Evolutionary conservation across 2,113 vertebrate genomes (phyloP).

Genomic region (Cyprinodon variegatus): DNA sequence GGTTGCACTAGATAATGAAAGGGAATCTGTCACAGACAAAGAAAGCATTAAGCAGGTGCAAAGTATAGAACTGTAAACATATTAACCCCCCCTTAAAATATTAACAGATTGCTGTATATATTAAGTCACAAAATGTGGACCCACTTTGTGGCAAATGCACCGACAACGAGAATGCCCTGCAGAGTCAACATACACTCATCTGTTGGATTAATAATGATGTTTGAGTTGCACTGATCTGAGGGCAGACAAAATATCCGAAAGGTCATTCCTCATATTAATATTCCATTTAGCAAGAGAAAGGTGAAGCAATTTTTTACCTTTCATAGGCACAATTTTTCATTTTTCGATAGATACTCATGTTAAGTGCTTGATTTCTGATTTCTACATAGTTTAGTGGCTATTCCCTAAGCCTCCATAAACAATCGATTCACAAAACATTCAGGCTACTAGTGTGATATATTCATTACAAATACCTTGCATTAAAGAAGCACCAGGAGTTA

Average conservation of each 20-base stretch:
- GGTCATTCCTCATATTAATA: conserved; percentile 66
- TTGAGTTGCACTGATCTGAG: conserved; percentile 27
- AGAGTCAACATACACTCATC: conserved; percentile 24
- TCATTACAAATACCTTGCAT: conserved; percentile 27
- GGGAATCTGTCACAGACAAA: conserved; percentile 32
- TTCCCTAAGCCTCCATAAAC: conserved; percentile 8
- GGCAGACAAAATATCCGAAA: conserved; percentile 52
- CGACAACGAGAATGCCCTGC: background rate
- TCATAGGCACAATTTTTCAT: conserved; percentile 36
- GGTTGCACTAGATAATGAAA: conserved; percentile 24
- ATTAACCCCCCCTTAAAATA: conserved; percentile 4
- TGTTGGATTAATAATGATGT: conserved; percentile 53
- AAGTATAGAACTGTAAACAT: background rate
- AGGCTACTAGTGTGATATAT: conserved; percentile 10
- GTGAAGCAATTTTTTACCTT: conserved; percentile 48
- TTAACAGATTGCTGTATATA: background rate
- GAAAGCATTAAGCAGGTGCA: conserved; percentile 1
- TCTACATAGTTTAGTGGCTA: conserved; percentile 49
- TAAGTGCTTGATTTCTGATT: conserved; percentile 61
- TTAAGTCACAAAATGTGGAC: background rate
- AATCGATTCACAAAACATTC: conserved; percentile 20
- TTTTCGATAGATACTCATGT: conserved; percentile 61
- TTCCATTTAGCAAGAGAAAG: conserved; percentile 51
- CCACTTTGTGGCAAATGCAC: background rate
- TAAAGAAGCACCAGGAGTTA: conserved; percentile 25